A percentile compares a stretch with the other conserved stretches of the same genome.
Conservation (phyloP, 2,888 invertebrate species). For the Drosophila pullipes region DNA sequence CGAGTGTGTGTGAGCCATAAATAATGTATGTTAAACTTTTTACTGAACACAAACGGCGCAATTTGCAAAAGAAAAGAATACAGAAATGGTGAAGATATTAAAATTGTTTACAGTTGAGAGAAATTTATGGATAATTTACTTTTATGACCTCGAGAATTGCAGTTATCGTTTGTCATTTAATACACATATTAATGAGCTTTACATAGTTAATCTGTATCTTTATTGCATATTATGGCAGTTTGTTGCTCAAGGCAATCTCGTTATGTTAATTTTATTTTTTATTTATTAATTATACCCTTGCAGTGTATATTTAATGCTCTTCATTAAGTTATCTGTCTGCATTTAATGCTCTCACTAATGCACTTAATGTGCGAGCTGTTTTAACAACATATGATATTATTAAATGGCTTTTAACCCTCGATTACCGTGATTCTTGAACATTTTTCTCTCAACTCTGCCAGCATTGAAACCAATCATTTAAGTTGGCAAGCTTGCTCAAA, state of each 20-base stretch:
- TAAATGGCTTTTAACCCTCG: background rate
- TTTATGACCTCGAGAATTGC: constrained; percentile 42
- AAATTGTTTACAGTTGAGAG: constrained; percentile 36
- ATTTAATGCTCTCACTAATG: constrained; percentile 6
- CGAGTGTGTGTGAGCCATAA: constrained; percentile 20
- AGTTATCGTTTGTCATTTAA: constrained; percentile 32
- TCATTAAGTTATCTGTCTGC: background rate
- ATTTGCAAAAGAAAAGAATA: constrained; percentile 14
- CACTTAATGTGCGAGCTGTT: background rate
- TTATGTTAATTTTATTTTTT: constrained; percentile 10
- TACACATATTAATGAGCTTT: constrained; percentile 30
- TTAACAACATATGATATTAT: background rate
- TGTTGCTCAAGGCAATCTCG: constrained; percentile 39
- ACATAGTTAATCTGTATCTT: constrained; percentile 43
- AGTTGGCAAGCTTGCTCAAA: background rate
- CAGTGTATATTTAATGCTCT: background rate
- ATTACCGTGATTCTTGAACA: background rate
- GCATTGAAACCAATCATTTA: background rate
- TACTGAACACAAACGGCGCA: constrained; percentile 63
- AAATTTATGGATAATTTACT: constrained; percentile 64
- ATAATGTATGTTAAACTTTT: constrained; percentile 51
- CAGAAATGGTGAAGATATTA: constrained; percentile 12
- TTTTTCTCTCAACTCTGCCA: background rate
- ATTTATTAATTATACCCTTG: constrained; percentile 27
- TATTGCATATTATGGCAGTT: constrained; percentile 73